Evolutionary conservation across 2,797 vertebrate species (phyloP).

Genomic region (Enteromius viviparus): DNA sequence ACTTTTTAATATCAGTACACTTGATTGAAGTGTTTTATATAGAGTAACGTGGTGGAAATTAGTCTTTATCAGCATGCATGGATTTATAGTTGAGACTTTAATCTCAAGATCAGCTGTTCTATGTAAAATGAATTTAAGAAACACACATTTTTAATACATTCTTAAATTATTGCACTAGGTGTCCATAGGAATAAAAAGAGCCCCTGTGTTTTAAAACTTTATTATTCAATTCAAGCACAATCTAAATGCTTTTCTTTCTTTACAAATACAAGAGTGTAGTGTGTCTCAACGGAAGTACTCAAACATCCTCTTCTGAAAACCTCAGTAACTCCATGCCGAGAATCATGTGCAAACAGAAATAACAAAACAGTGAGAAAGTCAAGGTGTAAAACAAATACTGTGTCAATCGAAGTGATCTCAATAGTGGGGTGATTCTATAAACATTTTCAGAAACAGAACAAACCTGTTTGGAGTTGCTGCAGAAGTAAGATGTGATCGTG

Average conservation of each 20-base stretch:
- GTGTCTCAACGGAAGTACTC: not conserved
- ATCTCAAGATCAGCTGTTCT: too few relatives aligned
- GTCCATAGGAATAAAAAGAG: not conserved
- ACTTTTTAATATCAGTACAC: not conserved
- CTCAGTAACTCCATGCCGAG: not conserved
- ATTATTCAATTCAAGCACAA: conserved; percentile 16
- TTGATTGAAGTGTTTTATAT: not conserved
- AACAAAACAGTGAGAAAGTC: not conserved
- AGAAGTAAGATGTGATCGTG: conserved; percentile 28
- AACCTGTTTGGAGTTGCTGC: not conserved
- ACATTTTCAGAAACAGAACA: not conserved
- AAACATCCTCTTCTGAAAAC: conserved; percentile 11
- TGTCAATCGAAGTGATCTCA: not conserved
- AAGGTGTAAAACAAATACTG: not conserved
- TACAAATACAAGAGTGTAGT: not conserved
- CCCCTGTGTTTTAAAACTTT: conserved; percentile 31
- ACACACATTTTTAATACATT: not conserved
- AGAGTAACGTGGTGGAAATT: not conserved
- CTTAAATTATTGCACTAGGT: not conserved
- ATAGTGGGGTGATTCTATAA: not conserved
- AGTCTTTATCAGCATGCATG: not conserved
- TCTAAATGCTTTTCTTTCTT: not conserved
- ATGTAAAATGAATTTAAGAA: not conserved
- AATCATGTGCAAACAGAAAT: conserved; percentile 25
- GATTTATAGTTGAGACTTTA: not conserved